Base-by-base conservation (phyloP, 2,113 vertebrate species). In the Centropristis striata region DNA sequence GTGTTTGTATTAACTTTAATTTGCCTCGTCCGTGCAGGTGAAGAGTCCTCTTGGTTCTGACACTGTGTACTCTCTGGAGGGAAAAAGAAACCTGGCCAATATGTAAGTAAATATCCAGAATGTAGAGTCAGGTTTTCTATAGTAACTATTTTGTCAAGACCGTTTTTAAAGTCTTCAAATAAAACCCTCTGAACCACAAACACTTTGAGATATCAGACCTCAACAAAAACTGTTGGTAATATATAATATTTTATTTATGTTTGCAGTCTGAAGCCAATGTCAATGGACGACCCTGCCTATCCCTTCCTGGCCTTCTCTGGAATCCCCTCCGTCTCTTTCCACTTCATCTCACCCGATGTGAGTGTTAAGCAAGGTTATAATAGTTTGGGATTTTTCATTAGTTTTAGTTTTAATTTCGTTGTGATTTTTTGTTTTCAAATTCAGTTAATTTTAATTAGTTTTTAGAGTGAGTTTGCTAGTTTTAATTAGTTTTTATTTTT, bases 301-400 rank as follows among this genome's bases (percentile, higher is more conserved):
- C 95, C 97, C 37, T 97, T 99, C 86, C 90, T 98, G 88, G 88
- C 97, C 1, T 96, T 94, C 66, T 96, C 97, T 1, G 98, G 98
- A 58, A 97, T 99, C 49, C 98, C 98, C 0, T 95, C 97, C 2
- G 28, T 98, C 79, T 97, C 97, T 15, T 98, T 99, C 85, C 90
- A 95, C 78, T 98, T 99, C 91, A 91, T 50, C 65, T 82, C 84
- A 2, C 1, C 13, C 3, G 11, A 57, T 1, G 95, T 94, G 85
- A 93, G 95, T 77, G 13, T 18, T 2, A 2, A n/a, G n/a, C n/a
- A n/a, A n/a, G n/a, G n/a, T n/a, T n/a, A n/a, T n/a, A n/a, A n/a
- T n/a, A n/a, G n/a, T n/a, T n/a, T n/a, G n/a, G n/a, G n/a, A n/a
- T n/a, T n/a, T n/a, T n/a, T n/a, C n/a, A n/a, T n/a, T n/a, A n/a